Evolutionary conservation across 1,140 invertebrate genomes (phyloP).

Genomic region (Orius insidiosus): DNA sequence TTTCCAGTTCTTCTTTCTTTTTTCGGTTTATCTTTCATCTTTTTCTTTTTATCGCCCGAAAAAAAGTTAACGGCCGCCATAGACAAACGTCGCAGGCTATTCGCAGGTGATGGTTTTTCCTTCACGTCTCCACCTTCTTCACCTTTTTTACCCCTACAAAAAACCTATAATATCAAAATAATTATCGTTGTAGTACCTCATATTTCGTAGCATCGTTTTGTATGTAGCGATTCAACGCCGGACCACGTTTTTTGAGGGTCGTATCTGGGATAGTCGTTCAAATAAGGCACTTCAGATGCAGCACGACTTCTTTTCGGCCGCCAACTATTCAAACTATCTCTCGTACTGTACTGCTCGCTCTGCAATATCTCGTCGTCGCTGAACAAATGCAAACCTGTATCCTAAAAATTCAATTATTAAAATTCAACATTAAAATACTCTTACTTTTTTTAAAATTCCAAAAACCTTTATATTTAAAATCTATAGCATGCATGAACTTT

Average conservation of each 20-base stretch:
- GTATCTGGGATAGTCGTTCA: slow-evolving; percentile 23
- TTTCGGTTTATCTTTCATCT: slow-evolving; percentile 8
- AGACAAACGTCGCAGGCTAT: slow-evolving; percentile 19
- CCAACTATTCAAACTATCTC: slow-evolving; percentile 22
- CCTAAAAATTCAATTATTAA: neutral
- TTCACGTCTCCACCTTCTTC: neutral
- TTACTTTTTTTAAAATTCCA: too few relatives aligned
- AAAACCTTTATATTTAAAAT: too few relatives aligned
- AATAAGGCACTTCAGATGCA: slow-evolving; percentile 26
- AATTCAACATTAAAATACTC: too few relatives aligned
- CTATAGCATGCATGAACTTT: too few relatives aligned
- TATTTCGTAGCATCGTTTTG: slow-evolving; percentile 31
- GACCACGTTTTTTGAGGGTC: slow-evolving; percentile 50
- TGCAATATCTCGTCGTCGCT: slow-evolving; percentile 47
- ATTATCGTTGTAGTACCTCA: slow-evolving; percentile 18
- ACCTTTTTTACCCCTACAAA: neutral
- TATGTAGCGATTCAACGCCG: slow-evolving; percentile 36
- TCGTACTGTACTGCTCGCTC: slow-evolving; percentile 41
- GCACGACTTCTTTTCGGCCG: slow-evolving; percentile 29
- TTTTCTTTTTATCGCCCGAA: slow-evolving; percentile 6
- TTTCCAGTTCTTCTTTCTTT: slow-evolving; percentile 10
- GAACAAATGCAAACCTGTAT: slow-evolving; percentile 39
- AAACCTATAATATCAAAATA: slow-evolving; percentile 11
- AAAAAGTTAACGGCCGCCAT: slow-evolving; percentile 21
- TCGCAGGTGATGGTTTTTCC: slow-evolving; percentile 6